Base-by-base conservation (phyloP, 2,113 vertebrate species). In the Cranoglanis bouderius region DNA sequence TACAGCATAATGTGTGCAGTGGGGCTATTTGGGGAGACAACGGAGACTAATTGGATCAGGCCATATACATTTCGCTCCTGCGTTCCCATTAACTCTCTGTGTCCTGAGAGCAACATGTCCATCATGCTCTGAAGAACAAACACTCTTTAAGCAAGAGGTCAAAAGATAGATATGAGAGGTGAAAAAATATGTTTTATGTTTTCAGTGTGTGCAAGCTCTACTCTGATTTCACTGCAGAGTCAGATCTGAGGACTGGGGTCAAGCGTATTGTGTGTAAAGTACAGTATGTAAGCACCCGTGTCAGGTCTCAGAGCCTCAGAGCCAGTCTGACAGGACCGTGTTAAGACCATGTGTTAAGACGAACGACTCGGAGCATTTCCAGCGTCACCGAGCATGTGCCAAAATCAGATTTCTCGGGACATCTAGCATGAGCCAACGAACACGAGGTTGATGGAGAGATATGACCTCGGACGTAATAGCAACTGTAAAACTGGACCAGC, bases 1-100 rank as follows among this genome's bases (percentile, higher is more conserved):
- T 70, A 13, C 88, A 85, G 88, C 40, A 35, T 88, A 88, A 85
- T 88, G 82, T 55, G 82, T 53, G 88, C 67, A 65, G 40, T 67
- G 82, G 82, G 57, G 74, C 83, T 57, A 43, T 74, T 83, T 85
- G 46, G 32, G 32, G 61, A 89, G 82, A 89, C 72, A 89, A 63
- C n/a, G 24, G 83, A 85, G 83, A 85, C 88, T 88, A 88, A 85
- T 78, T 78, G 82, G 49, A 38, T 82, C 77, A 40, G 72, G 43
- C 82, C 46, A 49, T 10, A 10, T 85, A 59, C 55, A 38, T 51
- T 70, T 82, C 32, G 13, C 55, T n/a, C 32, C 6, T 26, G 55
- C 13, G 32, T 80, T 84, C 82, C 82, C 46, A 78, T 65, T 78
- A 74, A 61, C 46, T 67, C 57, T 29, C 46, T 43, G 86, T 57